phyloP scores from a whole-genome alignment of 2,888 invertebrate species.

The Chrysolina americana region DNA sequence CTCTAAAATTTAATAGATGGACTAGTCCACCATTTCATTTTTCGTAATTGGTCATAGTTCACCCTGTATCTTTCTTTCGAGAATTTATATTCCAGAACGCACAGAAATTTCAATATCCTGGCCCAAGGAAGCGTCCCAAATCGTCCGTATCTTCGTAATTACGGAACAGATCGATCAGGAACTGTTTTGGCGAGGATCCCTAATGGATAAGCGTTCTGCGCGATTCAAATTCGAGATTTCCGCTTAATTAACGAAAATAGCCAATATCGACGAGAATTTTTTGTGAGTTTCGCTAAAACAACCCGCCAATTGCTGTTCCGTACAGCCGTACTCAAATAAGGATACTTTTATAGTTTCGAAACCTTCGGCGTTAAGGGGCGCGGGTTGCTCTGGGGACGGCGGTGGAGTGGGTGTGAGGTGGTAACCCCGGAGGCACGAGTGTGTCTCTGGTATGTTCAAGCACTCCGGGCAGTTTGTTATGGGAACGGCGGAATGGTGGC shows the following conservation, averaged over 20 bases:
- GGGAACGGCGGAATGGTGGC: constrained; percentile 53
- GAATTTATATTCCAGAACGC: too few relatives aligned
- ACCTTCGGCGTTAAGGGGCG: constrained; percentile 48
- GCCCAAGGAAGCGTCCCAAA: too few relatives aligned
- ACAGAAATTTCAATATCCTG: too few relatives aligned
- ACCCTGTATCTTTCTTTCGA: too few relatives aligned
- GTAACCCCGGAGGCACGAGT: constrained; percentile 36
- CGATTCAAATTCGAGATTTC: neutral
- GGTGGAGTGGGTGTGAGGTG: constrained; percentile 35
- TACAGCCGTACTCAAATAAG: constrained; percentile 35
- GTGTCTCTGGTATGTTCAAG: constrained; percentile 50
- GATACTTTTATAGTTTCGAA: constrained; percentile 47
- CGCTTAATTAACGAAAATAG: neutral
- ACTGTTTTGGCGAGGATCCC: neutral
- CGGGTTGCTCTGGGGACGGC: constrained; percentile 19
- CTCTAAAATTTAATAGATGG: too few relatives aligned
- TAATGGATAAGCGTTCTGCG: neutral
- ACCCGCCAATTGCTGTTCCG: constrained; percentile 2
- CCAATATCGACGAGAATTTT: constrained; percentile 2
- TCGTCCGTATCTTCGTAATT: neutral
- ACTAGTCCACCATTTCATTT: too few relatives aligned
- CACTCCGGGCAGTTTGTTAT: constrained; percentile 35
- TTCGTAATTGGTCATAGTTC: too few relatives aligned
- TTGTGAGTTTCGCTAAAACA: neutral
- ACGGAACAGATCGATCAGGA: neutral